A percentile compares a stretch with the other conserved stretches of the same genome.
Evolutionary conservation across 2,113 vertebrate genomes (phyloP).

Genomic region (Procavia capensis): DNA sequence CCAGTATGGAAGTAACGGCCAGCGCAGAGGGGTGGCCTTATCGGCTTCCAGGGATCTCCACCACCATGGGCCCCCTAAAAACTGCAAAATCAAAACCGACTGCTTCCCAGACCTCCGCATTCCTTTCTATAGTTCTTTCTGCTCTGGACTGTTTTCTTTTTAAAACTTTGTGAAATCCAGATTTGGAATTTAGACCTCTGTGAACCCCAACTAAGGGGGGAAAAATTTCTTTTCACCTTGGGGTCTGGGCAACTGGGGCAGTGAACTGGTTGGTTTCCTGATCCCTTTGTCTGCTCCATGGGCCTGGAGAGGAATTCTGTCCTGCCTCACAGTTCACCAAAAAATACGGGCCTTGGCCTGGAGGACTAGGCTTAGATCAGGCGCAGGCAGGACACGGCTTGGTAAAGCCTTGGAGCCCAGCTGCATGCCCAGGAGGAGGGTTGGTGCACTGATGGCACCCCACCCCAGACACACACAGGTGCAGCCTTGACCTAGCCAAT

Average conservation of each 20-base stretch:
- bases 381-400: background rate
- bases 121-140: background rate
- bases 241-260: background rate
- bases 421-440: background rate
- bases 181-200: background rate
- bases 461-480: constrained; percentile 21
- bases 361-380: background rate
- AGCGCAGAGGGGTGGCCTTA: background rate
- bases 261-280: background rate
- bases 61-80: background rate
- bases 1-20: background rate
- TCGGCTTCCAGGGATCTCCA: background rate
- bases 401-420: background rate
- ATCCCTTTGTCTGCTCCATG: background rate
- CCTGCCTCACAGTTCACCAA: background rate
- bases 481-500: background rate
- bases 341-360: background rate
- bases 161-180: constrained; percentile 15
- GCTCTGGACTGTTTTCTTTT: background rate
- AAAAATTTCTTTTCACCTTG: background rate
- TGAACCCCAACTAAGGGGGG: background rate
- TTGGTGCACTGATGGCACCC: background rate
- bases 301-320: background rate
- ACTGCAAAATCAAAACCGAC: background rate
- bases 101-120: background rate